phyloP scores from a whole-genome alignment of 2,888 invertebrate species.

The Sclerodermus sp. region DNA sequence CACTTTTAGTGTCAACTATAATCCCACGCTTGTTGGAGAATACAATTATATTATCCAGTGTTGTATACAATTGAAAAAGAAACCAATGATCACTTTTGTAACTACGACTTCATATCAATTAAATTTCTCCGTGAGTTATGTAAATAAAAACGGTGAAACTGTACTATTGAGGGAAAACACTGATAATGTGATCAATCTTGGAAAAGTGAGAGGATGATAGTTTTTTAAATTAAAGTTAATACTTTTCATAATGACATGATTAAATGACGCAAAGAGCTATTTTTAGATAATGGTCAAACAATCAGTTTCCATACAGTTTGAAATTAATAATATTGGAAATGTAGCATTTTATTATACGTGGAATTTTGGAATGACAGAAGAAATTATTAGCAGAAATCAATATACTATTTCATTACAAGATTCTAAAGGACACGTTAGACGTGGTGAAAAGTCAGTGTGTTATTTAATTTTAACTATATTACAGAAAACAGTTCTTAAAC shows the following conservation, averaged over 20 bases:
- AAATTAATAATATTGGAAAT: slow-evolving; percentile 49
- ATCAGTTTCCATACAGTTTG: slow-evolving; percentile 38
- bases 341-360: slow-evolving; percentile 52
- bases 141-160: slow-evolving; percentile 31
- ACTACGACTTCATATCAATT: slow-evolving; percentile 62
- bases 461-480: slow-evolving; percentile 27
- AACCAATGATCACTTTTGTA: slow-evolving; percentile 60
- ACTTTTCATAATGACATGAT: no score
- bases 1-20: slow-evolving; percentile 60
- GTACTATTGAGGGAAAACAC: slow-evolving; percentile 35
- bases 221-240: no score
- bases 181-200: slow-evolving; percentile 53
- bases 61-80: slow-evolving; percentile 60
- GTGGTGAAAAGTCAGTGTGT: slow-evolving; percentile 23
- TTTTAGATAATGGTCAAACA: slow-evolving; percentile 44
- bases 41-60: slow-evolving; percentile 64
- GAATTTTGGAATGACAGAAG: slow-evolving; percentile 38
- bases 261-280: no score
- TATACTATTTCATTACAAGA: slow-evolving; percentile 20
- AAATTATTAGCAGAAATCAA: slow-evolving; percentile 18
- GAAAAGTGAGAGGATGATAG: slow-evolving; percentile 42
- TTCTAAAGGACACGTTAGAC: slow-evolving; percentile 26
- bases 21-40: slow-evolving; percentile 62
- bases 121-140: slow-evolving; percentile 60
- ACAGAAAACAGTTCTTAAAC: slow-evolving; percentile 29